Evolutionary conservation across 1,140 invertebrate genomes (phyloP).

Genomic region (Thaumetopoea pityocampa): DNA sequence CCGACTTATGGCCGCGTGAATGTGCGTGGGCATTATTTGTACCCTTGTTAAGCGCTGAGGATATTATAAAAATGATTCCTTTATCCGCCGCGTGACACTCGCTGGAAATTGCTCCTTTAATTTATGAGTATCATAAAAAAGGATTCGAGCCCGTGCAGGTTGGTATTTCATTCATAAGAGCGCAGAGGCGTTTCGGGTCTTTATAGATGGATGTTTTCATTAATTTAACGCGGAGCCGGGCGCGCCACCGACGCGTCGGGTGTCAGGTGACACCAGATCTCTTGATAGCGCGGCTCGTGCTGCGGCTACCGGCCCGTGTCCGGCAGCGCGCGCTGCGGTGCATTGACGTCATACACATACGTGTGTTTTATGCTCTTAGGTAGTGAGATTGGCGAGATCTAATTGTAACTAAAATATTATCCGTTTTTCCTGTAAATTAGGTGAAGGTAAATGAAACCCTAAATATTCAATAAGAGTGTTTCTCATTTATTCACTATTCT

Average conservation of each 20-base stretch:
- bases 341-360: conserved; percentile 4
- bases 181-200: conserved; percentile 57
- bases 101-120: conserved; percentile 73
- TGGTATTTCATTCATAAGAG: conserved; percentile 76
- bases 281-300: conserved; percentile 33
- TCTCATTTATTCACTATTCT: no score
- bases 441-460: no score
- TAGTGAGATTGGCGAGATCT: no score
- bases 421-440: no score
- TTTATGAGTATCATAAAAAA: conserved; percentile 75
- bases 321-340: no score
- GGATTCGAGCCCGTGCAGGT: conserved; percentile 65
- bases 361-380: no score
- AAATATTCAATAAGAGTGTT: no score
- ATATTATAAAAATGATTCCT: conserved; percentile 77
- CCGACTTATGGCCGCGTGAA: conserved; percentile 71
- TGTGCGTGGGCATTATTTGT: conserved; percentile 75
- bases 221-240: conserved; percentile 63
- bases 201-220: conserved; percentile 74
- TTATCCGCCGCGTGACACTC: conserved; percentile 71
- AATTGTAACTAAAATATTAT: no score
- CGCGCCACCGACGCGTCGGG: conserved; percentile 52
- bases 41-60: conserved; percentile 76
- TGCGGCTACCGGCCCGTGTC: conserved; percentile 38
- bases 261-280: conserved; percentile 38